Evolutionary conservation across 2,797 vertebrate genomes (phyloP).

Genomic region (Liparis tanakae): DNA sequence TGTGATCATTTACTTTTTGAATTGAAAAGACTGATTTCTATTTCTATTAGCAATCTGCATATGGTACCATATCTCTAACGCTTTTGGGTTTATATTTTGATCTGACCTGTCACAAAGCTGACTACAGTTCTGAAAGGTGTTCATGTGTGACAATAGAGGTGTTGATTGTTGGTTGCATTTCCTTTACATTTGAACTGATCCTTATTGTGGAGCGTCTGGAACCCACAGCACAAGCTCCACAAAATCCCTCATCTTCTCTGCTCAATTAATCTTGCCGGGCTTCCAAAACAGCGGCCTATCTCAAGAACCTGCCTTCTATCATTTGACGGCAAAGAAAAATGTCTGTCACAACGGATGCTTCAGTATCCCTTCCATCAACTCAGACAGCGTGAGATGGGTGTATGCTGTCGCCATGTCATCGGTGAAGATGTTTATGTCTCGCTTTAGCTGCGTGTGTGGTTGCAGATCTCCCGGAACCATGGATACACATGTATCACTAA

Average conservation of each 20-base stretch:
- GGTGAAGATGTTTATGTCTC: constrained; percentile 24
- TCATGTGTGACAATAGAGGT: background rate
- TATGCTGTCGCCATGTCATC: constrained; percentile 14
- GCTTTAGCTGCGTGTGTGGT: constrained; percentile 22
- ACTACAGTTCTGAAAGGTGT: background rate
- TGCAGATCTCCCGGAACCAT: constrained; percentile 22
- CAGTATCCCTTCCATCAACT: constrained; percentile 43
- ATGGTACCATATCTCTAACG: background rate
- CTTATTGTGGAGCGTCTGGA: constrained; percentile 4
- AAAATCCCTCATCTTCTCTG: constrained; percentile 22
- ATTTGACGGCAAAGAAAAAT: constrained; percentile 46
- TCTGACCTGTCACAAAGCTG: background rate
- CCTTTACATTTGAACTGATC: background rate
- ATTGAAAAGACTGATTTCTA: background rate
- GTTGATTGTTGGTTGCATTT: constrained; percentile 9
- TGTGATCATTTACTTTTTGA: background rate
- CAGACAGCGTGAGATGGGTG: constrained; percentile 28
- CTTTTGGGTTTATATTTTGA: background rate
- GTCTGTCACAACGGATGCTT: constrained; percentile 23
- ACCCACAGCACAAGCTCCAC: constrained; percentile 10
- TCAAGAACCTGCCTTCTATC: constrained; percentile 21
- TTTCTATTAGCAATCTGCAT: background rate
- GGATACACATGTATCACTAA: constrained; percentile 16
- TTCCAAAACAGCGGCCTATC: constrained; percentile 35
- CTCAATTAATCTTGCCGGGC: constrained; percentile 42